phyloP scores from a whole-genome alignment of 2,113 vertebrate species.

The Grantiella picta region DNA sequence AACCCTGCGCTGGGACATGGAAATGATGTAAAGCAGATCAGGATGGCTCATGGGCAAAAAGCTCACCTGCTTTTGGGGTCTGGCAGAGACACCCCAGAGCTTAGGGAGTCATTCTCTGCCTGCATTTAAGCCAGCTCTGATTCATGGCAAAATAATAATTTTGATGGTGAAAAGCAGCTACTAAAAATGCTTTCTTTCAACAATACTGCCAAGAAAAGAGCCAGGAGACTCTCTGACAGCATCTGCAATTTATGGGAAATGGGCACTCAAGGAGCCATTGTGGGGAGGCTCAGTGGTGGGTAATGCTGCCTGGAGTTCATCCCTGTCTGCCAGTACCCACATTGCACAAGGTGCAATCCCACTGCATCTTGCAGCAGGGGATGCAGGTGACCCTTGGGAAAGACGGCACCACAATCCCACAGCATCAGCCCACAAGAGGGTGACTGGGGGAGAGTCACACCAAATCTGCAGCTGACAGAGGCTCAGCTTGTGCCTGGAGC shows the following conservation, averaged over 20 bases:
- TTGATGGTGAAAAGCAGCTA: not conserved
- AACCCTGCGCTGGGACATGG: accelerated
- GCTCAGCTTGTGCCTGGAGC: not conserved
- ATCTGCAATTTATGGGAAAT: not conserved
- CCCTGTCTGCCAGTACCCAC: not conserved
- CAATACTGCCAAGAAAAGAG: not conserved
- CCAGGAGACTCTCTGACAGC: not conserved
- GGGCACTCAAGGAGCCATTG: not conserved
- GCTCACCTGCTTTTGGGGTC: not conserved
- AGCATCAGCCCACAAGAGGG: not conserved
- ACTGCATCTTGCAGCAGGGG: not conserved
- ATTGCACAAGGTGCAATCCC: not conserved
- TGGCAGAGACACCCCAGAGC: not conserved
- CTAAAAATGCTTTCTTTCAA: not conserved
- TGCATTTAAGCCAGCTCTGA: not conserved
- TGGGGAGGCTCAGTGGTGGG: not conserved
- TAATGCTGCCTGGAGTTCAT: not conserved
- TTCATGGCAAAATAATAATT: not conserved
- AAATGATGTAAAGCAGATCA: not conserved
- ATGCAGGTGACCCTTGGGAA: not conserved
- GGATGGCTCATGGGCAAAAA: not conserved
- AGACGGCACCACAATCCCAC: not conserved
- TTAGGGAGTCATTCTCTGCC: not conserved
- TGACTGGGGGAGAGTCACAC: not conserved
- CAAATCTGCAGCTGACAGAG: accelerated